Conservation (phyloP, 1,140 invertebrate genomes). For the Dendrolimus kikuchii region DNA sequence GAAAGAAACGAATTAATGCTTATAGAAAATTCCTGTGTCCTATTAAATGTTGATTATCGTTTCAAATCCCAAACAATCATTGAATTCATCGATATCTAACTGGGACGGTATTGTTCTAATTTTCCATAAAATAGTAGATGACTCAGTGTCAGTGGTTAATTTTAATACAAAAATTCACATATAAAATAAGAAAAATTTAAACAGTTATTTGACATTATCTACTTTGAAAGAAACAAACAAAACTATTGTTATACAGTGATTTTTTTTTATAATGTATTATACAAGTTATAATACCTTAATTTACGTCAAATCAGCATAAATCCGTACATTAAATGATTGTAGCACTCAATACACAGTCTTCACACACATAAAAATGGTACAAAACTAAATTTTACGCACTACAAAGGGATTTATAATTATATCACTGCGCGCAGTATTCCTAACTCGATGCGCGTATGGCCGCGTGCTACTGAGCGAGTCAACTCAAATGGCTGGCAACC, state of each 20-base stretch:
- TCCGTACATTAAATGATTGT: conserved; percentile 12
- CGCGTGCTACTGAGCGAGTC: conserved; percentile 15
- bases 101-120: too few relatives aligned
- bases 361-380: conserved; percentile 12
- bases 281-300: conserved; percentile 8
- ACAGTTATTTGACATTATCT: background rate
- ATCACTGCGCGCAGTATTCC: conserved; percentile 7
- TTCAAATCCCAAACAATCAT: too few relatives aligned
- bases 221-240: conserved; percentile 1
- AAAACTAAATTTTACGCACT: conserved; percentile 15
- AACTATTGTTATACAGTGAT: background rate
- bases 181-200: background rate
- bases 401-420: conserved; percentile 14
- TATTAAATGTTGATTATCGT: too few relatives aligned
- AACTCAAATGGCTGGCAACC: too few relatives aligned
- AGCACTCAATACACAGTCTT: conserved; percentile 13
- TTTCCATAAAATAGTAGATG: too few relatives aligned
- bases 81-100: too few relatives aligned
- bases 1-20: too few relatives aligned
- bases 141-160: too few relatives aligned
- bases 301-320: conserved; percentile 8
- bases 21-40: too few relatives aligned
- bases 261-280: background rate
- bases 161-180: too few relatives aligned
- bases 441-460: conserved; percentile 1